Percentiles rank a stretch among this genome's conserved stretches.
phyloP scores from a whole-genome alignment of 2,797 vertebrate species.

The Glyptemys insculpta region DNA sequence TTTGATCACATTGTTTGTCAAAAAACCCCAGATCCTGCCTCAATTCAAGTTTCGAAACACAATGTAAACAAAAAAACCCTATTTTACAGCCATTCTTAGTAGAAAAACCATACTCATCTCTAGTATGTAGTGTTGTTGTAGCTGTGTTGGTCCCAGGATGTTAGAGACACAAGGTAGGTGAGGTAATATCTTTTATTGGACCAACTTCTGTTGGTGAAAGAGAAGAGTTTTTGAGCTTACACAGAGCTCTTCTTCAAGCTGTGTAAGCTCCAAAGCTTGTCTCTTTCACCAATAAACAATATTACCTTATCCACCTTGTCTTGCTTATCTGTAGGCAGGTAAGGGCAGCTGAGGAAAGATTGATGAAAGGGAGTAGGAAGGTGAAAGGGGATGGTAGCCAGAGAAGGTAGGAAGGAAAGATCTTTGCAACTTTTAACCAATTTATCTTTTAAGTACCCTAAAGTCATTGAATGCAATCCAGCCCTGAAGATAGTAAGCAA shows the following conservation, averaged over 20 bases:
- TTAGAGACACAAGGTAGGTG: neutral
- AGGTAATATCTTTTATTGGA: neutral
- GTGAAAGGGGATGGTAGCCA: neutral
- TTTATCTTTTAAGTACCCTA: neutral
- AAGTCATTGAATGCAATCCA: neutral
- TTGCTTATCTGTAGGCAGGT: neutral
- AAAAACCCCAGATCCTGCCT: neutral
- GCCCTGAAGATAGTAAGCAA: neutral
- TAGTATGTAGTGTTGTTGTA: neutral
- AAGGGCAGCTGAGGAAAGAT: neutral
- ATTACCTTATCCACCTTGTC: neutral
- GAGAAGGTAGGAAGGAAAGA: neutral
- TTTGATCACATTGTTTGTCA: neutral
- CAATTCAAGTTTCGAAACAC: neutral
- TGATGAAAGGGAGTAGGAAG: neutral
- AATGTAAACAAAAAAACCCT: neutral
- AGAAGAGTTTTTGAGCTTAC: neutral
- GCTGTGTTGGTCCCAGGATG: neutral
- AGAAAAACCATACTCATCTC: neutral
- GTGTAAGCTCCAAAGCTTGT: neutral
- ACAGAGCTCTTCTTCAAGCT: neutral
- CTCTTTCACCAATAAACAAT: neutral
- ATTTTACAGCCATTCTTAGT: neutral
- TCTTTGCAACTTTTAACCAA: neutral
- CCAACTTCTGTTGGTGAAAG: neutral